phyloP scores from a whole-genome alignment of 2,888 invertebrate genomes.

The Patella caerulea region DNA sequence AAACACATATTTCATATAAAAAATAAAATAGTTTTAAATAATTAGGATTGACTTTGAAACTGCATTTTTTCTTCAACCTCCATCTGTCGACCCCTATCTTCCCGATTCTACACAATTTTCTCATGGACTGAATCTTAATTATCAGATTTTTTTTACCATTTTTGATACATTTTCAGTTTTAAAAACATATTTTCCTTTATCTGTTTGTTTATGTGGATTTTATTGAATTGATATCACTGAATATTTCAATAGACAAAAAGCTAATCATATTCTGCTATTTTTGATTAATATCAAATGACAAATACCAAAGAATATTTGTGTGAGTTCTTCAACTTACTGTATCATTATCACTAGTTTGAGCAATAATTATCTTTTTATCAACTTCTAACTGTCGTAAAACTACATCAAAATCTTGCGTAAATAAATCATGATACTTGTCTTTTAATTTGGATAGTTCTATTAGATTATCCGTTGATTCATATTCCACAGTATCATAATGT shows the following conservation, averaged over 20 bases:
- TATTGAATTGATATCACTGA: too few species aligned
- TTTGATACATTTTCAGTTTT: too few species aligned
- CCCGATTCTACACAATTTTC: too few species aligned
- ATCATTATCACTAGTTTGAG: slow-evolving; percentile 27
- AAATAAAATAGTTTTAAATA: neutral
- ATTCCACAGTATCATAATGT: slow-evolving; percentile 25
- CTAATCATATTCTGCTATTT: too few species aligned
- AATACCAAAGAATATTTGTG: neutral
- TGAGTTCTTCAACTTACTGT: slow-evolving; percentile 23
- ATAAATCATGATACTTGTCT: slow-evolving; percentile 16
- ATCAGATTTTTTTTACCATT: too few species aligned
- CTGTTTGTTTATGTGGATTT: too few species aligned
- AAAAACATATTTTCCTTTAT: too few species aligned
- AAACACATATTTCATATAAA: neutral
- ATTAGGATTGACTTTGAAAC: neutral
- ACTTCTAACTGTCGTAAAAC: slow-evolving; percentile 33
- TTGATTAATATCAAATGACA: too few species aligned
- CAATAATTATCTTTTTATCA: slow-evolving; percentile 30
- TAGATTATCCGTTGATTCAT: slow-evolving; percentile 31
- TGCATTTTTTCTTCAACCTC: too few species aligned
- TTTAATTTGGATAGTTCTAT: slow-evolving; percentile 27
- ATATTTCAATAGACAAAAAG: too few species aligned
- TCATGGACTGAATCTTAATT: too few species aligned
- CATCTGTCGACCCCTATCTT: too few species aligned
- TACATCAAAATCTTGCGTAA: slow-evolving; percentile 32